Base-by-base conservation (phyloP, 2,888 invertebrate genomes). In the Aleiodes alternator region DNA sequence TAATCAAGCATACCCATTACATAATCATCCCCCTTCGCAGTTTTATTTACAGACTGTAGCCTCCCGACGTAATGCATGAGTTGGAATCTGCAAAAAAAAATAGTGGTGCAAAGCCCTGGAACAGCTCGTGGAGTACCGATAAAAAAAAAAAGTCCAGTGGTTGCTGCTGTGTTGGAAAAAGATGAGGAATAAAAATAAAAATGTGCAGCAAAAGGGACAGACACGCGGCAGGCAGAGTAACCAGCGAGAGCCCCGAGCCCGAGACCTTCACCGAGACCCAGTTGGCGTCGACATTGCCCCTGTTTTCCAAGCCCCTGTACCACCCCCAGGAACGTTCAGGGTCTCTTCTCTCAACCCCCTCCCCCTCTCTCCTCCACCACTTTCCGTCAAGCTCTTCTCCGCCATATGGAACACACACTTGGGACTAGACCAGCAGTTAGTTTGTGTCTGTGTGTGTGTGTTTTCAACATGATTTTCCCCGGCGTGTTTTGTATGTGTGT, bases 211-310 rank as follows among this genome's bases (percentile, higher is more conserved):
- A 76, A 71, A 78, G 71, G 72, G 78, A 69, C 57, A 77, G 79
- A 76, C 73, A 77, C 73, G 77, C 69, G 80, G 75, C 72, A 66
- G 23, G 23, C 23, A 23, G 23, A 23, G 69, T 69, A 72, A 4
- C 77, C 68, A 57, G 76, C 75, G 29, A 55, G 72, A 23, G 23
- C 74, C 73, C 74, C 81, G 73, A 75, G 74, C 74, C 81, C 80
- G 82, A 84, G 86, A 87, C 87, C 87, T 87, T 87, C 87, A 87
- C 87, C 87, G 87, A 88, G 88, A 88, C 88, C 87, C 81, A 87
- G 85, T 87, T 86, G 85, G 51, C 51, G 76, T 87, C 88, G 87
- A 87, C 88, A 87, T 88, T 87, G 87, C 84, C 86, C 87, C 87
- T 86, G 88, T 81, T 79, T 76, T 73, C 9, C 76, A 79, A 78